phyloP scores from a whole-genome alignment of 2,888 invertebrate species.

The Cordilura impudica region DNA sequence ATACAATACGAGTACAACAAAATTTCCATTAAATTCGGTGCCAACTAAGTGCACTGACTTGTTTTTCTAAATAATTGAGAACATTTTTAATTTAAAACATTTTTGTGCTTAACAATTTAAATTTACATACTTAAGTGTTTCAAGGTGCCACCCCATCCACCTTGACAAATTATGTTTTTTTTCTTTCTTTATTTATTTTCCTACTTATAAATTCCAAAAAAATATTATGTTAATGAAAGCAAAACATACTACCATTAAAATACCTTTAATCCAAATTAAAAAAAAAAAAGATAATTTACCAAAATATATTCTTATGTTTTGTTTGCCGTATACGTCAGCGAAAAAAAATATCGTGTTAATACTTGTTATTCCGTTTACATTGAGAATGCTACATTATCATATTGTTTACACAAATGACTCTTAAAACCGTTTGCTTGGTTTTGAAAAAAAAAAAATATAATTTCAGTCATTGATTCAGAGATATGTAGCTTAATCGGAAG shows the following conservation, averaged over 20 bases:
- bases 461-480: no score
- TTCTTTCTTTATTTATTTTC: not conserved
- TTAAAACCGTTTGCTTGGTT: not conserved
- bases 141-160: not conserved
- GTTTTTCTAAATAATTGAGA: no score
- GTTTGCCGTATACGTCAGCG: not conserved
- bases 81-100: no score
- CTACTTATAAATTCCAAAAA: not conserved
- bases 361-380: not conserved
- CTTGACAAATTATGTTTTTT: not conserved
- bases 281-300: not conserved
- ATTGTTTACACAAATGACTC: not conserved
- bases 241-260: not conserved
- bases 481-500: no score
- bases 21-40: no score
- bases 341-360: not conserved
- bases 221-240: slow-evolving; percentile 12
- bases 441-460: not conserved
- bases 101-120: no score
- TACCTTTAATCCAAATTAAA: not conserved
- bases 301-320: not conserved
- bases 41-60: no score
- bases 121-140: no score
- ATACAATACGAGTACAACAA: no score
- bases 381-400: not conserved